These are phyloP conservation scores for Bellardia pandia DNA, from an alignment of 2,888 invertebrate genomes.

Conservation along the genomic window DNA sequence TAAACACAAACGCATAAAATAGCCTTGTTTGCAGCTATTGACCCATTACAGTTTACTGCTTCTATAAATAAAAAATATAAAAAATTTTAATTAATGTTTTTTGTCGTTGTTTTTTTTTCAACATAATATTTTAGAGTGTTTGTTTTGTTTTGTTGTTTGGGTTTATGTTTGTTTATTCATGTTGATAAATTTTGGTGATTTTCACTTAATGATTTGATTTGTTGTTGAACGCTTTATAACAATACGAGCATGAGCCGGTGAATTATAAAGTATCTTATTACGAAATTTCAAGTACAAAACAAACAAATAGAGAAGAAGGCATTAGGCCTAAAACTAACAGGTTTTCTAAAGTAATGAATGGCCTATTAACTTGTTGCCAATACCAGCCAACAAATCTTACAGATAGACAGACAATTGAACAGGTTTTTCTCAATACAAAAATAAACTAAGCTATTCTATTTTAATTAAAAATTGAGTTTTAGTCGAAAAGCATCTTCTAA, in stretches of 20 bases:
- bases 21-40: conserved; percentile 7
- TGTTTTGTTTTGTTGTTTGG: too few species aligned
- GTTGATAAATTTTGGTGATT: too few species aligned
- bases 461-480: conserved; percentile 24
- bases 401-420: neutral
- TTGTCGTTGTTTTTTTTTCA: neutral
- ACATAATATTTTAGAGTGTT: too few species aligned
- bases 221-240: too few species aligned
- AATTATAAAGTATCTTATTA: too few species aligned
- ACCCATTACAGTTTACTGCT: neutral
- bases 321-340: too few species aligned
- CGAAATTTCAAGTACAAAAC: too few species aligned
- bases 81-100: neutral
- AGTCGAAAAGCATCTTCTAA: conserved; percentile 20
- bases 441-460: conserved; percentile 12
- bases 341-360: conserved; percentile 20
- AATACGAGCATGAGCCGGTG: too few species aligned
- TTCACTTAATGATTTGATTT: too few species aligned
- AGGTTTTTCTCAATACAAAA: conserved; percentile 1
- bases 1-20: neutral
- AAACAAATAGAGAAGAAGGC: too few species aligned
- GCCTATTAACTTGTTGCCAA: conserved; percentile 41
- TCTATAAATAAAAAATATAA: neutral
- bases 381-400: too few species aligned
- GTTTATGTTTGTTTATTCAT: too few species aligned